Conservation (phyloP, 35 echinoderm and acorn worm species). For the Ophioderma brevispina region DNA sequence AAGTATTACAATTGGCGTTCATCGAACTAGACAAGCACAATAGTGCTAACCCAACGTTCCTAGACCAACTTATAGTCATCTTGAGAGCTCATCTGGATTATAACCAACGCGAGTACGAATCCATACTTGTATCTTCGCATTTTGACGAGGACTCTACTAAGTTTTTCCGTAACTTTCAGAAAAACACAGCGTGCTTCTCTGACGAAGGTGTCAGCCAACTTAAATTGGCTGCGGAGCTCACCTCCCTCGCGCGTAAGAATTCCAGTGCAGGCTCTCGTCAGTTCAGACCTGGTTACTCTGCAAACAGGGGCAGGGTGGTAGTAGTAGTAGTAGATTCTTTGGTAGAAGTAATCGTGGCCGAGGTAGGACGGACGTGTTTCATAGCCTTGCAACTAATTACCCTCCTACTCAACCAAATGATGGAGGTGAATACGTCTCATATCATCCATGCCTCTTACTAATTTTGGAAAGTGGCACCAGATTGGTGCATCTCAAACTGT, state of each 20-base stretch:
- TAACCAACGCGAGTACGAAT: background rate
- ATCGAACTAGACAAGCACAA: background rate
- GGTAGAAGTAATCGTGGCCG: constrained; percentile 2
- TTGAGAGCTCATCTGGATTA: too few relatives aligned
- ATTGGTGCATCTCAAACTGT: background rate
- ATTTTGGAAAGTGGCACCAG: background rate
- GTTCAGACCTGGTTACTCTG: too few relatives aligned
- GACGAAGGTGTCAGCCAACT: too few relatives aligned
- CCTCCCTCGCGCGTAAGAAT: too few relatives aligned
- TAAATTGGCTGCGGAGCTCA: too few relatives aligned
- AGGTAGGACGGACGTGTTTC: constrained; percentile 12
- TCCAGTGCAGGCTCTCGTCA: too few relatives aligned
- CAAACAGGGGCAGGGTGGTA: background rate
- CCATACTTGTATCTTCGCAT: background rate
- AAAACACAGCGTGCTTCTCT: too few relatives aligned
- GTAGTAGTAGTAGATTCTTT: background rate
- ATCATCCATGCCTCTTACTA: background rate
- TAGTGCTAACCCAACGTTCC: background rate
- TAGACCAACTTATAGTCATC: too few relatives aligned
- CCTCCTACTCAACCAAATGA: too few relatives aligned
- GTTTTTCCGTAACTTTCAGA: too few relatives aligned
- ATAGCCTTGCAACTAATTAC: constrained; percentile 11
- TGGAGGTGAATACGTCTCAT: background rate
- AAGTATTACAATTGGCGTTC: background rate
- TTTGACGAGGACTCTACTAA: too few relatives aligned